Evolutionary conservation across 2,888 invertebrate species (phyloP).

Genomic region (Tetranychus truncatus): DNA sequence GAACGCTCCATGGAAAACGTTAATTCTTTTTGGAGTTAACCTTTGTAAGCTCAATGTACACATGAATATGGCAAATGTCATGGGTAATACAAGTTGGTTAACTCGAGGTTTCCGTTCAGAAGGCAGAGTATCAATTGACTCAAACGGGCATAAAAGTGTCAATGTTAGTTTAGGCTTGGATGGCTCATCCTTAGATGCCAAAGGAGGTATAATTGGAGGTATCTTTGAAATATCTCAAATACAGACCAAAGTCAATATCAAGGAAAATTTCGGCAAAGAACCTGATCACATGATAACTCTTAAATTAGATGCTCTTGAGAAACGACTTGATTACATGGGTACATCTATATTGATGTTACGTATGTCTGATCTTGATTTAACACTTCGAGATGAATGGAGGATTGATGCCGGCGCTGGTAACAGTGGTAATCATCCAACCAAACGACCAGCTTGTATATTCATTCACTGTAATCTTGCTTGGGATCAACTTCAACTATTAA

Average conservation of each 20-base stretch:
- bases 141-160: constrained; percentile 80
- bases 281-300: constrained; percentile 70
- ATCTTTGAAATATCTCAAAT: constrained; percentile 75
- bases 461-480: constrained; percentile 78
- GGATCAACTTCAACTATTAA: constrained; percentile 91
- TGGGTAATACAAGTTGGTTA: constrained; percentile 93
- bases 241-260: constrained; percentile 70
- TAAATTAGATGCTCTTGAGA: constrained; percentile 62
- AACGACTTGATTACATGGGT: constrained; percentile 93
- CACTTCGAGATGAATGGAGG: constrained; percentile 72
- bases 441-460: constrained; percentile 65
- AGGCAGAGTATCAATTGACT: constrained; percentile 77
- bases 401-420: constrained; percentile 38
- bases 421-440: constrained; percentile 43
- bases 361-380: constrained; percentile 59
- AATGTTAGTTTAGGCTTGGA: constrained; percentile 69
- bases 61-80: constrained; percentile 99
- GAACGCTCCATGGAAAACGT: constrained; percentile 68
- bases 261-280: constrained; percentile 70
- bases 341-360: constrained; percentile 81
- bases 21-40: constrained; percentile 86
- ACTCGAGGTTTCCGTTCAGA: constrained; percentile 78
- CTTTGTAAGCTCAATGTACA: constrained; percentile 87
- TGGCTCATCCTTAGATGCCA: constrained; percentile 77
- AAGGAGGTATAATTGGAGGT: constrained; percentile 93